A percentile compares a stretch with the other conserved stretches of the same genome.
phyloP scores from a whole-genome alignment of 2,113 vertebrate species.

The Chaenocephalus aceratus region DNA sequence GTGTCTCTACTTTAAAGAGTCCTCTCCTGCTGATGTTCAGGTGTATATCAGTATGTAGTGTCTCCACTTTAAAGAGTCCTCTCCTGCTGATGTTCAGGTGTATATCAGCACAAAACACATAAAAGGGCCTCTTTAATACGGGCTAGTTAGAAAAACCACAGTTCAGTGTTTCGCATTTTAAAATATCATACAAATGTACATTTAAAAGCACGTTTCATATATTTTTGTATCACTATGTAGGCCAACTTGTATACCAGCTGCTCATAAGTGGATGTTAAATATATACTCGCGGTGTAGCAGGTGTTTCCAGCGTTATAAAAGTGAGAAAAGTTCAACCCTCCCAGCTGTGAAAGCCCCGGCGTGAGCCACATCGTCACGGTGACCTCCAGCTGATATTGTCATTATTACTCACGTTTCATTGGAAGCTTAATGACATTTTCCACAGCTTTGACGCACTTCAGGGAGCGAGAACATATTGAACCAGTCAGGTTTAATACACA shows the following conservation, averaged over 20 bases:
- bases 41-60: too few species aligned
- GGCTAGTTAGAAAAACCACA: too few species aligned
- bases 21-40: too few species aligned
- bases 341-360: slow-evolving; percentile 28
- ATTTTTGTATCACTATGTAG: neutral
- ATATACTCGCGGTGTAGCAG: slow-evolving; percentile 26
- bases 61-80: too few species aligned
- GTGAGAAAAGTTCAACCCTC: neutral
- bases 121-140: too few species aligned
- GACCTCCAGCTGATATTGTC: slow-evolving; percentile 59
- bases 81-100: too few species aligned
- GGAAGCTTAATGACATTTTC: slow-evolving; percentile 56
- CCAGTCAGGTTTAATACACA: slow-evolving; percentile 39
- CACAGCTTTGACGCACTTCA: slow-evolving; percentile 47
- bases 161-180: too few species aligned
- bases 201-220: neutral
- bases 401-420: slow-evolving; percentile 55
- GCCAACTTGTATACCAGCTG: slow-evolving; percentile 6
- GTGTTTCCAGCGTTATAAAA: slow-evolving; percentile 30
- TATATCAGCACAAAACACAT: too few species aligned
- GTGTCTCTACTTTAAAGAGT: too few species aligned
- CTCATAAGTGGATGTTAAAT: slow-evolving; percentile 26
- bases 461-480: slow-evolving; percentile 50
- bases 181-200: too few species aligned
- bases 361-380: slow-evolving; percentile 4